phyloP scores from a whole-genome alignment of 2,797 vertebrate genomes.

The Macroramphosus scolopax region DNA sequence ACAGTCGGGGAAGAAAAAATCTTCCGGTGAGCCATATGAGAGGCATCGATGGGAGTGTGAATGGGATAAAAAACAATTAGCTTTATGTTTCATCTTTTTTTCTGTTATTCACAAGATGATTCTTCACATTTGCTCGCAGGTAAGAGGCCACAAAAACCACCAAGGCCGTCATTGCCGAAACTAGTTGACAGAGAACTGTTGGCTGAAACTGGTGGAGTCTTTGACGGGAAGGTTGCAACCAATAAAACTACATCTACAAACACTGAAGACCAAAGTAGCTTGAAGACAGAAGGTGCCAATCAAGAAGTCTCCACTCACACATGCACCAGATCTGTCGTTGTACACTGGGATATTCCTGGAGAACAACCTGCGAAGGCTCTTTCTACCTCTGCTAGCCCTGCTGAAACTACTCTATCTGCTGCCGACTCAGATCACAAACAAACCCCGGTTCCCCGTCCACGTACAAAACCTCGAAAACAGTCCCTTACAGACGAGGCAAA shows the following conservation, averaged over 20 bases:
- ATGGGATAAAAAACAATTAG: no score
- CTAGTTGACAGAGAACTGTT: slow-evolving; percentile 5
- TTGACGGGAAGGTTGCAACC: slow-evolving; percentile 1
- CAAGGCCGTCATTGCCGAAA: slow-evolving; percentile 72
- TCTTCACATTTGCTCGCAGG: slow-evolving; percentile 58
- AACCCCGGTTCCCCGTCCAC: slow-evolving; percentile 87
- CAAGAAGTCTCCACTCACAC: slow-evolving; percentile 9
- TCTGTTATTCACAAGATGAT: not conserved
- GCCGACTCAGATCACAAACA: slow-evolving; percentile 55
- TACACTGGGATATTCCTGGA: slow-evolving; percentile 45
- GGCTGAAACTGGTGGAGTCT: slow-evolving; percentile 2
- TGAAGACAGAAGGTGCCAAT: slow-evolving; percentile 10
- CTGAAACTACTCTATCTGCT: slow-evolving; percentile 46
- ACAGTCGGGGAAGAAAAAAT: slow-evolving; percentile 54
- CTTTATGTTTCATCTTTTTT: not conserved
- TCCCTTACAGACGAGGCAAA: slow-evolving; percentile 67
- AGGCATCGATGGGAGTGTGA: not conserved
- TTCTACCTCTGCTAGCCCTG: slow-evolving; percentile 1
- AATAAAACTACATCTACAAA: slow-evolving; percentile 2
- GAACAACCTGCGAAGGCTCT: not conserved
- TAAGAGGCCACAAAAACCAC: slow-evolving; percentile 82
- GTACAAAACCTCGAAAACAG: slow-evolving; percentile 82
- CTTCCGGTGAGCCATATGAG: slow-evolving; percentile 66
- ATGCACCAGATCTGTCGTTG: slow-evolving; percentile 53
- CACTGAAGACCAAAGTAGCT: slow-evolving; percentile 15